These are phyloP conservation scores for Drosophila parthenogenetica DNA, from an alignment of 2,888 invertebrate species.

Conservation along the genomic window DNA sequence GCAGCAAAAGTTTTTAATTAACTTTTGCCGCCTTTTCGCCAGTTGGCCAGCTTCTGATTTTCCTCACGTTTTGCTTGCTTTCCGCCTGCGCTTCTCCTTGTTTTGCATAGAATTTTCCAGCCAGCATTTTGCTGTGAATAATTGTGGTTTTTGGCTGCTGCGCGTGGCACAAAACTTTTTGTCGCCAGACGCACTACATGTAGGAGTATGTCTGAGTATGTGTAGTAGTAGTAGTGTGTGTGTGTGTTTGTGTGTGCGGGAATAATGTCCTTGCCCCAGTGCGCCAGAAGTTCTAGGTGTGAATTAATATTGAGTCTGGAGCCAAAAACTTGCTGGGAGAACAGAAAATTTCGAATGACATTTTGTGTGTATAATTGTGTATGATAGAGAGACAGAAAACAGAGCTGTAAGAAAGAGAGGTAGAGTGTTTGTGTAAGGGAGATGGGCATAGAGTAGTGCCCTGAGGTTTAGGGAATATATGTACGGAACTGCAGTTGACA, in stretches of 20 bases:
- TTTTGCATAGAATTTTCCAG: conserved; percentile 14
- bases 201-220: background rate
- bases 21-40: conserved; percentile 58
- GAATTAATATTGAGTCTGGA: conserved; percentile 56
- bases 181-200: conserved; percentile 21
- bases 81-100: background rate
- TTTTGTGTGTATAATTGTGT: conserved; percentile 28
- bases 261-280: conserved; percentile 69
- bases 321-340: conserved; percentile 66
- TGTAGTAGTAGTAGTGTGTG: background rate
- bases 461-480: background rate
- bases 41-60: conserved; percentile 19
- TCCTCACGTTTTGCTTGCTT: background rate
- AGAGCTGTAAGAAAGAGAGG: background rate
- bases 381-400: conserved; percentile 4
- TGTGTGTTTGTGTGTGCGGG: conserved; percentile 23
- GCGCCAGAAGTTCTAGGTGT: conserved; percentile 55
- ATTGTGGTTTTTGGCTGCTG: conserved; percentile 48
- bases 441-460: background rate
- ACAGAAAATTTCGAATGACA: conserved; percentile 50
- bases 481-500: conserved; percentile 23
- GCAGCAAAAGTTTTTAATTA: conserved; percentile 72
- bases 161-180: conserved; percentile 58
- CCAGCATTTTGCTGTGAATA: conserved; percentile 40
- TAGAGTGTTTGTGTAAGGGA: background rate